Evolutionary conservation across 2,888 invertebrate species (phyloP), one percentile per base, ranked within the genome.

Genomic region (Aphodius sticticus): DNA sequence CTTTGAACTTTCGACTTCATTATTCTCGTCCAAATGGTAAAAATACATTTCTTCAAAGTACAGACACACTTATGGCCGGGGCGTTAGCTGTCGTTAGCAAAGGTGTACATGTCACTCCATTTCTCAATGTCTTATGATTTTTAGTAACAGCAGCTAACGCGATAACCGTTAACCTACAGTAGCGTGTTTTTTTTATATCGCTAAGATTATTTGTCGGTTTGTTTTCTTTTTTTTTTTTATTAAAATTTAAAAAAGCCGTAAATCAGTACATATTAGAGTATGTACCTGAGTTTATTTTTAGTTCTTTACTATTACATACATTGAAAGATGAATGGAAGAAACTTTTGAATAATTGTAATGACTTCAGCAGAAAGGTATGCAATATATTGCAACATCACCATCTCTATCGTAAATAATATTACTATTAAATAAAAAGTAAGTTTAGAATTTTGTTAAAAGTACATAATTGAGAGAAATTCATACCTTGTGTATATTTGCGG

Each of bases 11-110:
- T 26, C 26, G 26, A 26, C 26, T 26, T 26, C 26, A 26, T 26
- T n/a, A 36, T 36, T 74, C 74, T 76, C 80, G 79, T 80, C 76
- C 79, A 83, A 84, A 83, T 84, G 84, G 83, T 84, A 84, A 83
- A 78, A 82, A 80, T 84, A 83, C 84, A 83, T 83, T 81, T 72
- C 69, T 74, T 77, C 72, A 74, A 79, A 77, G 79, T 82, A 81
- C 80, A 81, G 82, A 81, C 80, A 78, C 12, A 53, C 53, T 53
- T 53, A 12, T 12, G 12, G 80, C 78, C 81, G 78, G 81, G 77
- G 79, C 80, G 79, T 76, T 80, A 78, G 81, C 76, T 81, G 81
- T 82, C 81, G 81, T 82, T 82, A 82, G 78, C 81, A 83, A 80
- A 77, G 26, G 70, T 76, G 72, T 69, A 71, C 79, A 72, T 79